Base-by-base conservation (phyloP, 1,140 invertebrate genomes). In the Heliconius nattereri region DNA sequence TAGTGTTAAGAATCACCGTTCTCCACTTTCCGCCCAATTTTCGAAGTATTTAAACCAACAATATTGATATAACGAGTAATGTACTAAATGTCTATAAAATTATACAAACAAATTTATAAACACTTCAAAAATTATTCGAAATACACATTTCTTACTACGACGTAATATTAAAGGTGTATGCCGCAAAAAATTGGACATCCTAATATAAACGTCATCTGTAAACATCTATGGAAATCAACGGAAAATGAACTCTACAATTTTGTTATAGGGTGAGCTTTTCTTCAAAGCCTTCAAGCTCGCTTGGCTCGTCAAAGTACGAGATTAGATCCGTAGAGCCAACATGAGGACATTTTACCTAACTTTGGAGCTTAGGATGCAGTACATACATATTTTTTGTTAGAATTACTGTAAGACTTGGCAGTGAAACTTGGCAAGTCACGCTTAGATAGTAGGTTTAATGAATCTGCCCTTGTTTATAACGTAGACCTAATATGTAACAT, bases 291-390 rank as follows among this genome's bases (percentile, higher is more conserved):
- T 5, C 5, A 73, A 80, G 79, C 73, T 80, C 73, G 79, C 75
- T 76, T 76, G 75, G 75, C 79, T 80, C 79, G 79, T 76, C 79
- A 72, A 76, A 80, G 71, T 80, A 75, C 79, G 75, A 80, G 75
- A 80, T 80, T 80, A 80, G 79, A 80, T 80, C 74, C 70, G 74
- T 35, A 77, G 70, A 72, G 79, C 71, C 70, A 74, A 49, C 78
- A 78, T 70, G 72, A 75, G 71, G 79, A 73, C 79, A 76, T 76
- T 54, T 54, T 76, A 75, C 23, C 70, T 76, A 76, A 80, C 79
- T 80, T 73, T 76, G 79, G 76, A 76, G 75, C 79, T 73, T 73
- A 76, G 79, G 75, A 73, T 66, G 75, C 79, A 49, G 75, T 74
- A 60, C 78, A 29, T 66, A 66, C 60, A 80, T 80, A 80, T 76